Evolutionary conservation across 2,113 vertebrate genomes (phyloP).

Genomic region (Bucco capensis): DNA sequence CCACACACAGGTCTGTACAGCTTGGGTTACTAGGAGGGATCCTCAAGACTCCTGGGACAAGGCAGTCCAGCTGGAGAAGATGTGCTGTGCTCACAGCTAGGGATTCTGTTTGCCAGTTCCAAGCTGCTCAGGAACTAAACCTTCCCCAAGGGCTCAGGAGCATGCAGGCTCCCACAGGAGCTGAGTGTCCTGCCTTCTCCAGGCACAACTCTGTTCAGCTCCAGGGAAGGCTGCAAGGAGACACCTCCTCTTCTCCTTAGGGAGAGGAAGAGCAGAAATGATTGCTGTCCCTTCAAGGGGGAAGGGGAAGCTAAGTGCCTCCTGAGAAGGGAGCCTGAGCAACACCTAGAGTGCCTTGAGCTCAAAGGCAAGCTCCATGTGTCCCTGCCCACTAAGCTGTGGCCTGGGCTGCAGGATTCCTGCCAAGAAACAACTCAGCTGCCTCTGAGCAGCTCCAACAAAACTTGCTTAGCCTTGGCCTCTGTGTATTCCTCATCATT

Average conservation of each 20-base stretch:
- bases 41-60: not conserved
- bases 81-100: not conserved
- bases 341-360: too few relatives aligned
- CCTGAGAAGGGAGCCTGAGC: not conserved
- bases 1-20: not conserved
- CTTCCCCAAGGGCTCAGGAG: not conserved
- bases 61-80: not conserved
- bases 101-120: not conserved
- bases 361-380: too few relatives aligned
- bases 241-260: not conserved
- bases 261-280: not conserved
- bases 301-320: too few relatives aligned
- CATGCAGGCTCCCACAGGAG: not conserved
- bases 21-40: not conserved
- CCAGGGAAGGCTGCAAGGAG: not conserved
- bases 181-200: accelerated
- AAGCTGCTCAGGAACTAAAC: not conserved
- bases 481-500: not conserved
- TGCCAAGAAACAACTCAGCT: too few relatives aligned
- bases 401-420: not conserved
- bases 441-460: too few relatives aligned
- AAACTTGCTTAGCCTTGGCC: not conserved
- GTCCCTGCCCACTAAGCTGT: too few relatives aligned
- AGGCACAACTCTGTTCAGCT: accelerated
- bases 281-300: not conserved